These are phyloP conservation scores for Drosophila seguyi DNA, from an alignment of 1,140 invertebrate genomes.

Conservation along the genomic window DNA sequence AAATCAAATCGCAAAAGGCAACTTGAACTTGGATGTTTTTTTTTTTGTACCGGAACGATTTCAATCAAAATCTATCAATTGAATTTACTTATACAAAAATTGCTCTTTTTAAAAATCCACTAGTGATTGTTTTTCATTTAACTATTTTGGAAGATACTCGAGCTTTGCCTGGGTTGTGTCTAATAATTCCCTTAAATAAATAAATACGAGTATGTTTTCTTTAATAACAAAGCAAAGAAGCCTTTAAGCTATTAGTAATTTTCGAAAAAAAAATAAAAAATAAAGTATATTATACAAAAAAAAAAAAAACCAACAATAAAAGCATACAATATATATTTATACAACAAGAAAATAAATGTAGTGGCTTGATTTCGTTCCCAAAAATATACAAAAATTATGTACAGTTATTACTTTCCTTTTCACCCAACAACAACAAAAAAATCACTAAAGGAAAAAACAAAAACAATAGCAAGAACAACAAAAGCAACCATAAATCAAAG, in stretches of 20 bases:
- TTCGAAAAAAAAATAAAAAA: constrained; percentile 25
- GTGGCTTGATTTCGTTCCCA: constrained; percentile 45
- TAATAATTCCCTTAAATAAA: constrained; percentile 20
- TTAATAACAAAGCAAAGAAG: constrained; percentile 23
- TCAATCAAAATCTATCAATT: not conserved
- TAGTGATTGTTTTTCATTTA: constrained; percentile 1
- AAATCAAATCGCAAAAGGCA: constrained; percentile 21
- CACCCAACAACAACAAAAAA: constrained; percentile 3
- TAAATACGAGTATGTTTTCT: constrained; percentile 1
- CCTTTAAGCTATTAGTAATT: constrained; percentile 50
- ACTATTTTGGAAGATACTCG: constrained; percentile 4
- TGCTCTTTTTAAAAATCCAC: not conserved
- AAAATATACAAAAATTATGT: constrained; percentile 27
- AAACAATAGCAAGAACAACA: constrained; percentile 25
- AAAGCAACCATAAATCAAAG: constrained; percentile 39
- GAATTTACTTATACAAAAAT: not conserved
- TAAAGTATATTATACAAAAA: constrained; percentile 2
- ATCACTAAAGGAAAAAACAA: constrained; percentile 10
- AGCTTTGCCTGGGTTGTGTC: constrained; percentile 48
- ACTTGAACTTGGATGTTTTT: constrained; percentile 3
- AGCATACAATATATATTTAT: constrained; percentile 55
- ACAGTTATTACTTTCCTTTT: constrained; percentile 29
- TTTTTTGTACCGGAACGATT: not conserved
- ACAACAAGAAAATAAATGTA: constrained; percentile 34
- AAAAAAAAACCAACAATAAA: constrained; percentile 23